Evolutionary conservation across 1,140 invertebrate species (phyloP), one percentile per base, ranked within the genome.

Genomic region (Ganaspis sp.): DNA sequence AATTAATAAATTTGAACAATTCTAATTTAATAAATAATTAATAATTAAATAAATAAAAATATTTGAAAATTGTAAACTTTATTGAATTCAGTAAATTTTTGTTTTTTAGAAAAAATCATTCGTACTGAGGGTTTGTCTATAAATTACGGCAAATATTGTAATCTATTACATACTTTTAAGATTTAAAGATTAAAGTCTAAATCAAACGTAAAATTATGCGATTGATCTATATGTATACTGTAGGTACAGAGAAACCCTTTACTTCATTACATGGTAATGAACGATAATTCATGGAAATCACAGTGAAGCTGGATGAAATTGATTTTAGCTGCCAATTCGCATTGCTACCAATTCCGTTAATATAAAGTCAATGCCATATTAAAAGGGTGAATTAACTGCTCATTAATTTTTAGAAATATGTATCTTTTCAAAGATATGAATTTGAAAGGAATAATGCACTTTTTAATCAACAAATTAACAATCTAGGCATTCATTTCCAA

Each of bases 231-330:
- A 45, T 11, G 17, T 19, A n/a, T 23, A 70, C 73, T 9, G 38
- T 26, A 21, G 72, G 23, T 54, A 49, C 69, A 45, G 11, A 23
- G 74, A 40, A 74, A 42, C 70, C 53, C 73, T 78, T 23, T 69
- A 77, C 77, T 81, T 83, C 79, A 78, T 79, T 84, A 83, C 75
- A 70, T 74, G 37, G 34, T 81, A 80, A 84, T 83, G 79, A 86
- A 83, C 76, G 83, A 72, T 81, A 86, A 85, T 86, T 82, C 79
- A 49, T 64, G 77, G 54, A 82, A 83, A 86, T 83, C 78, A 78
- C 37, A 54, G 76, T 17, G n/a, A 49, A 77, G 75, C 75, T 80
- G 29, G 76, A 75, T 81, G 77, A 84, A 84, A 86, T 86, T 85
- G 82, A 86, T 86, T 86, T 81, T 74, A 69, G 40, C 54, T 53